These are phyloP conservation scores for Aegithalos caudatus DNA, from an alignment of 2,113 vertebrate genomes.

Conservation along the genomic window DNA sequence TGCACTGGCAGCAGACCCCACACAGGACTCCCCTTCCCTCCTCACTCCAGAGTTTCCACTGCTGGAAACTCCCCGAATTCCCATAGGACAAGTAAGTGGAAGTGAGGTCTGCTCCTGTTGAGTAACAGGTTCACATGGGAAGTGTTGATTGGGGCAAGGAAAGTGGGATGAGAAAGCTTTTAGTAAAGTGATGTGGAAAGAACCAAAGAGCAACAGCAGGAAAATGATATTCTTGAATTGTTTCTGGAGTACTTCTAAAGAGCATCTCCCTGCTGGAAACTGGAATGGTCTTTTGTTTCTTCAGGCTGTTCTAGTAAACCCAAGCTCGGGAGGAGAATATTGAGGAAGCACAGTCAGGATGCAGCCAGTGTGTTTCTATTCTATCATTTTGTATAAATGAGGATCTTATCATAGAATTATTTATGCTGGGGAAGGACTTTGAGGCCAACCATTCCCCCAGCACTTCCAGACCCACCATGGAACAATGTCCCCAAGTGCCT, in stretches of 20 bases:
- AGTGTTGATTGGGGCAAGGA: not conserved
- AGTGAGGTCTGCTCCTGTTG: not conserved
- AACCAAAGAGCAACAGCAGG: not conserved
- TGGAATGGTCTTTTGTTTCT: not conserved
- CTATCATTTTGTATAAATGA: not conserved
- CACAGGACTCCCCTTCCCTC: not conserved
- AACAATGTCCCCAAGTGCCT: not conserved
- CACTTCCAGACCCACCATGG: not conserved
- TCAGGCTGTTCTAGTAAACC: not conserved
- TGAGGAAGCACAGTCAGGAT: not conserved
- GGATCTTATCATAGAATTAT: not conserved
- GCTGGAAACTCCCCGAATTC: not conserved
- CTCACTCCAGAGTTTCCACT: not conserved
- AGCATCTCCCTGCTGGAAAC: not conserved
- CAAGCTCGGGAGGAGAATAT: not conserved
- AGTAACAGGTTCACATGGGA: not conserved
- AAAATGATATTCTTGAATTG: not conserved
- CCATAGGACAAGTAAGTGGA: not conserved
- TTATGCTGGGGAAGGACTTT: not conserved
- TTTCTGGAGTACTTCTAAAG: not conserved
- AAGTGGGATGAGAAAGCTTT: not conserved
- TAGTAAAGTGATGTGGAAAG: not conserved
- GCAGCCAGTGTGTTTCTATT: not conserved
- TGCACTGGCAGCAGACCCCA: not conserved
- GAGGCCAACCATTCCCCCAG: fast-evolving